phyloP scores from a whole-genome alignment of 2,797 vertebrate species.

The Rhabdomys pumilio region DNA sequence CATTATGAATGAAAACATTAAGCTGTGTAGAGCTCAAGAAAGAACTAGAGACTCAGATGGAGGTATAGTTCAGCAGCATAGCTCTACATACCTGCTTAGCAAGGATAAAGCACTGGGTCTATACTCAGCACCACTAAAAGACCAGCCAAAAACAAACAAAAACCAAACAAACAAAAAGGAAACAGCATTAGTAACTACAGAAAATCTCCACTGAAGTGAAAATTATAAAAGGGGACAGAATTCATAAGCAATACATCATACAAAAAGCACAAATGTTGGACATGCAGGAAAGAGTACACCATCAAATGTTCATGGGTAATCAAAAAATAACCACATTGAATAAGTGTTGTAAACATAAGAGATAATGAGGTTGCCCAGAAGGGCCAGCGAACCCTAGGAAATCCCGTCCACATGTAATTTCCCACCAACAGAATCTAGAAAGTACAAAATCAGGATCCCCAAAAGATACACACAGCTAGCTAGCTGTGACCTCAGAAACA shows the following conservation, averaged over 20 bases:
- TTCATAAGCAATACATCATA: background rate
- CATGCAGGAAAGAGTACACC: background rate
- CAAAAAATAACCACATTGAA: background rate
- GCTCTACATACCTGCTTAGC: background rate
- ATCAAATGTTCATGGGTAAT: conserved; percentile 20
- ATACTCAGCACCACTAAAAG: background rate
- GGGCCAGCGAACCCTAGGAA: background rate
- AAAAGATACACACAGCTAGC: background rate
- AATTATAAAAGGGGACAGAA: background rate
- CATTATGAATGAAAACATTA: background rate
- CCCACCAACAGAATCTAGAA: background rate
- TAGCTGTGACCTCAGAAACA: background rate
- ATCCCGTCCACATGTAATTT: background rate
- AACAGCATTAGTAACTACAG: background rate
- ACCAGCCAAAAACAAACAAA: no score
- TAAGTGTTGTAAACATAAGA: conserved; percentile 17
- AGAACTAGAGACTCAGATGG: background rate
- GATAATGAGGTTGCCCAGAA: background rate
- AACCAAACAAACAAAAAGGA: background rate
- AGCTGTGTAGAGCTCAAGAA: background rate
- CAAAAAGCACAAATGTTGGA: background rate
- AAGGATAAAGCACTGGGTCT: background rate
- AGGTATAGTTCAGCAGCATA: no score
- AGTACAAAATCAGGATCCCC: background rate
- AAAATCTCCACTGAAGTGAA: background rate